A percentile compares a stretch with the other conserved stretches of the same genome.
phyloP scores from a whole-genome alignment of 37 sponge, comb jelly and placozoan genomes.

The Petrosia ficiformis region DNA sequence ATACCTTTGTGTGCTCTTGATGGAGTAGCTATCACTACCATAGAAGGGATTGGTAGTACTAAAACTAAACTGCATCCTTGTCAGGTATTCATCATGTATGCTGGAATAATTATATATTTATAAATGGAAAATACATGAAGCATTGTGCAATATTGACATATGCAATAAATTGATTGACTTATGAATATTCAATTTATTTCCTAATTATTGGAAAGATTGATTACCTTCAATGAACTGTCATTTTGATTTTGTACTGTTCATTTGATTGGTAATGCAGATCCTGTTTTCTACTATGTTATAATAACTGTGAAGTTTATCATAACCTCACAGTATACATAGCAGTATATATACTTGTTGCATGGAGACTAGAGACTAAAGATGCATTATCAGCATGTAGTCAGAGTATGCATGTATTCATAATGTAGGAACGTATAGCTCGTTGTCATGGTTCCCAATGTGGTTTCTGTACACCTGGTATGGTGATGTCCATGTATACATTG shows the following conservation, averaged over 20 bases:
- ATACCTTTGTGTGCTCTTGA: constrained; percentile 76
- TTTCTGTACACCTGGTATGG: constrained; percentile 74
- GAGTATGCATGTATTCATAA: background rate
- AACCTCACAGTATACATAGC: no score
- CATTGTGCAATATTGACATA: no score
- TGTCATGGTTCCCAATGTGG: constrained; percentile 70
- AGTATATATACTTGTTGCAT: background rate
- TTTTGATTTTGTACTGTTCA: no score
- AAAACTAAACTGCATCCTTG: constrained; percentile 63
- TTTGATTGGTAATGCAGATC: no score
- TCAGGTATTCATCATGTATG: constrained; percentile 73
- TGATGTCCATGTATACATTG: constrained; percentile 74
- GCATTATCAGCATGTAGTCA: background rate
- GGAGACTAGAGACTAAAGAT: background rate
- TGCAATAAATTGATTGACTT: no score
- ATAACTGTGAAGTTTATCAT: no score
- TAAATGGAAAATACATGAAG: no score
- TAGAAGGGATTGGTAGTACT: constrained; percentile 87
- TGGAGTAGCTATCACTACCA: constrained; percentile 83
- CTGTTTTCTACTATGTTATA: no score
- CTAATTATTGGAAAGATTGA: no score
- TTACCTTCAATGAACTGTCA: no score
- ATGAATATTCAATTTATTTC: no score
- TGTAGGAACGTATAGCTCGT: constrained; percentile 58
- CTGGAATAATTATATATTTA: no score